These are phyloP conservation scores for Anthopleura xanthogrammica DNA, from an alignment of 92 coral and sea anemone species.

Conservation along the genomic window DNA sequence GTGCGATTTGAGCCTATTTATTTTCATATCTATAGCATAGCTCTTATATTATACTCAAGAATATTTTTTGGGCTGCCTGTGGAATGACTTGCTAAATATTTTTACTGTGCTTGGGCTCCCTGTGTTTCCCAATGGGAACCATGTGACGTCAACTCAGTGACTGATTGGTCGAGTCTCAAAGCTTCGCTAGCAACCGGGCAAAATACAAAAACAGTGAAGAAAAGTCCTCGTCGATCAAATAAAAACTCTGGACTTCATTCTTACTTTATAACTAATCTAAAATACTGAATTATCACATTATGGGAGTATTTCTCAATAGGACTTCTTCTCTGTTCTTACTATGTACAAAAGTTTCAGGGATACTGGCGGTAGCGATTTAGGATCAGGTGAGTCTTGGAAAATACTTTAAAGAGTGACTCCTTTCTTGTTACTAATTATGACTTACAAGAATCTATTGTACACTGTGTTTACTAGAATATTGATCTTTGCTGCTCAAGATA, in stretches of 20 bases:
- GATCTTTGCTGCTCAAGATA: not conserved
- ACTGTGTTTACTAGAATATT: not conserved
- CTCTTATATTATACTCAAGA: too few relatives aligned
- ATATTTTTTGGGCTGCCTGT: too few relatives aligned
- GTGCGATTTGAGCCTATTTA: too few relatives aligned
- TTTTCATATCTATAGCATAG: too few relatives aligned
- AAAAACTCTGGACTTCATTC: not conserved
- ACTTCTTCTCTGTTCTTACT: not conserved
- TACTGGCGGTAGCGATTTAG: conserved; percentile 63
- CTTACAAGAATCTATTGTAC: conserved; percentile 1
- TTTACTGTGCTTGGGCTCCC: conserved; percentile 11
- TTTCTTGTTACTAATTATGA: conserved; percentile 21
- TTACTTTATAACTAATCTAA: not conserved
- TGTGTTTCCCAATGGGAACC: conserved; percentile 5
- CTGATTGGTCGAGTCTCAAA: conserved; percentile 41
- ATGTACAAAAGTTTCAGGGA: conserved; percentile 65
- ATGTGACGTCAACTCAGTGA: conserved; percentile 20
- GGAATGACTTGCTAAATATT: too few relatives aligned
- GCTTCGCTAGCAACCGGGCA: conserved; percentile 73
- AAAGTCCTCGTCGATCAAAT: not conserved
- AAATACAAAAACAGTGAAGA: conserved; percentile 35
- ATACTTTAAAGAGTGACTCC: not conserved
- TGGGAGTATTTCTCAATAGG: conserved; percentile 3
- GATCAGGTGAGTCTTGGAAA: conserved; percentile 45
- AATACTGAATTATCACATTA: not conserved